phyloP scores from a whole-genome alignment of 1,140 invertebrate genomes.

The Cheumatopsyche charites region DNA sequence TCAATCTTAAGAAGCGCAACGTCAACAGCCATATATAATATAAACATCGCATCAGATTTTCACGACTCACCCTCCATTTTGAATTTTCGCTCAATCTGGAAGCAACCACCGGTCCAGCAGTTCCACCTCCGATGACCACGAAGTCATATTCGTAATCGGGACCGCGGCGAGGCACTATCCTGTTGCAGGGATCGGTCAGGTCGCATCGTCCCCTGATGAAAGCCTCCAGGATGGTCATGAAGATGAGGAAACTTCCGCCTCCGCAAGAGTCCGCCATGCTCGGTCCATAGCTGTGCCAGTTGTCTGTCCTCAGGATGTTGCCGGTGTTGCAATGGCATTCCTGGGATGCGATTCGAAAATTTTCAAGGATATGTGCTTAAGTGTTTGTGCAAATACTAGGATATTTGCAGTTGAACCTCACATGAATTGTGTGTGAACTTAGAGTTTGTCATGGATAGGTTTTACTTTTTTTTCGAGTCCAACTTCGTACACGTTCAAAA shows the following conservation, averaged over 20 bases:
- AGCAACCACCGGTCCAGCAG: conserved; percentile 83
- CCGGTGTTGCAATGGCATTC: conserved; percentile 72
- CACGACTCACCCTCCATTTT: conserved; percentile 61
- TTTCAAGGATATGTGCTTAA: no score
- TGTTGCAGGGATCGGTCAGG: conserved; percentile 56
- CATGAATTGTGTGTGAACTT: no score
- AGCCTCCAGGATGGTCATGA: conserved; percentile 83
- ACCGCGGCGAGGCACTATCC: conserved; percentile 9
- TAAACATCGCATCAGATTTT: no score
- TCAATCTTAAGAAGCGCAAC: no score
- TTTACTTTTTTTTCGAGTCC: no score
- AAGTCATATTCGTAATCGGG: conserved; percentile 74
- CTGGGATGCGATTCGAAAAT: conserved; percentile 47
- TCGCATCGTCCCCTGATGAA: conserved; percentile 83
- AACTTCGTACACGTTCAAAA: no score
- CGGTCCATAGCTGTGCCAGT: conserved; percentile 55
- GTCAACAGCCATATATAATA: no score
- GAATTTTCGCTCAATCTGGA: conserved; percentile 68
- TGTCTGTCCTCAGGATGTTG: conserved; percentile 54
- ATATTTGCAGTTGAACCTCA: no score
- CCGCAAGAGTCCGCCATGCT: conserved; percentile 76
- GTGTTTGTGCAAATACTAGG: no score
- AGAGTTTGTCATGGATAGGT: no score
- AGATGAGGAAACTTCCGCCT: conserved; percentile 73
- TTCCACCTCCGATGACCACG: conserved; percentile 79